Evolutionary conservation across 2,113 vertebrate genomes (phyloP).

Genomic region (Brachypteracias leptosomus): DNA sequence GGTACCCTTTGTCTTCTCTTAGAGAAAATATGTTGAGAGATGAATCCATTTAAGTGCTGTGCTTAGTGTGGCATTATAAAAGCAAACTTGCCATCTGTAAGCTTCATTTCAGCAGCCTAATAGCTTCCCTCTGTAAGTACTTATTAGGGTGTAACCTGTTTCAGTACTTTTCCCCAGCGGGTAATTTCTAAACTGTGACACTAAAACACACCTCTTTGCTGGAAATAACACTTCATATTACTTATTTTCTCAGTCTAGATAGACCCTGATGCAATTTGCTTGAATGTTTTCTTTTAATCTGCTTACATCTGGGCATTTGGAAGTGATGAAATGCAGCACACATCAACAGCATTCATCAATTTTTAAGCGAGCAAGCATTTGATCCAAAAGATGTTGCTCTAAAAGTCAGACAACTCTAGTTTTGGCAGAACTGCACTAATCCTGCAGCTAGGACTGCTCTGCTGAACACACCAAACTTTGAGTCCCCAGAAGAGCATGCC

Average conservation of each 20-base stretch:
- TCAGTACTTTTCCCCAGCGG: not conserved
- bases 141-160: not conserved
- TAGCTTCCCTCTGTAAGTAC: not conserved
- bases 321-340: not conserved
- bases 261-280: not conserved
- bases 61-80: not conserved
- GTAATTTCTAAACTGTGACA: not conserved
- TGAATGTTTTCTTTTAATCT: not conserved
- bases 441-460: not conserved
- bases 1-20: not conserved
- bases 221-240: not conserved
- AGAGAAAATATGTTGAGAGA: not conserved
- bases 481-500: not conserved
- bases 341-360: not conserved
- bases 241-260: not conserved
- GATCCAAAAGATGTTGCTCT: not conserved
- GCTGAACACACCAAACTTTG: not conserved
- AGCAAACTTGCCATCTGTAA: not conserved
- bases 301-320: not conserved
- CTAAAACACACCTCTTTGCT: not conserved
- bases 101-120: not conserved
- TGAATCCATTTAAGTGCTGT: not conserved
- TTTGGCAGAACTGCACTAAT: not conserved
- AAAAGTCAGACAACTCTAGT: not conserved
- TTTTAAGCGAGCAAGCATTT: not conserved